Conservation (phyloP, 2,797 vertebrate genomes). For the Urophycis tenuis region DNA sequence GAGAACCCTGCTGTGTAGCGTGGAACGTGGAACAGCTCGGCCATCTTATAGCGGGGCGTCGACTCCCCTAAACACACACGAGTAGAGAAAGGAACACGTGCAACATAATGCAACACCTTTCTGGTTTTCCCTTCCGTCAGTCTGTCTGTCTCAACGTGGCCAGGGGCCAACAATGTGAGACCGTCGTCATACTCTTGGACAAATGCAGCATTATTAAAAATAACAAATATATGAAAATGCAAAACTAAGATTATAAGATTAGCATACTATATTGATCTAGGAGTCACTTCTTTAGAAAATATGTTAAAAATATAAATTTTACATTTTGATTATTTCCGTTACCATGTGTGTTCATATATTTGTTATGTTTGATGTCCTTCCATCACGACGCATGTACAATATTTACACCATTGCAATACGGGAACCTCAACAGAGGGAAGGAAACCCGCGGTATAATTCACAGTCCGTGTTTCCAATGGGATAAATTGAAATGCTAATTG, state of each 20-base stretch:
- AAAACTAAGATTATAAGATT: slow-evolving; percentile 63
- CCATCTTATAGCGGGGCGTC: background rate
- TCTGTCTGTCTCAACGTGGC: slow-evolving; percentile 49
- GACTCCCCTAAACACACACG: slow-evolving; percentile 17
- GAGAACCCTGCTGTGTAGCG: background rate
- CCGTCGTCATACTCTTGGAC: slow-evolving; percentile 45
- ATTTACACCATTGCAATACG: slow-evolving; percentile 44
- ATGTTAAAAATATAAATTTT: slow-evolving; percentile 72
- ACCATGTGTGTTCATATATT: slow-evolving; percentile 43
- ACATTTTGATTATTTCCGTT: slow-evolving; percentile 49
- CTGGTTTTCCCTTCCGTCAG: slow-evolving; percentile 68
- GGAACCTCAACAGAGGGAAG: slow-evolving; percentile 26
- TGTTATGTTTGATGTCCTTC: slow-evolving; percentile 36
- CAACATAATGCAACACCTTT: slow-evolving; percentile 45
- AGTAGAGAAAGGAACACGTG: slow-evolving; percentile 31
- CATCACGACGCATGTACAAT: slow-evolving; percentile 37
- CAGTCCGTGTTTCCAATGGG: slow-evolving; percentile 38
- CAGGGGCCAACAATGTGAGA: slow-evolving; percentile 59
- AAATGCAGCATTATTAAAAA: slow-evolving; percentile 55
- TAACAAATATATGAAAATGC: slow-evolving; percentile 47
- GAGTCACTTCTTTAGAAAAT: slow-evolving; percentile 67
- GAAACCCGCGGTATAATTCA: slow-evolving; percentile 38
- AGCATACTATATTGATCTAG: slow-evolving; percentile 57
- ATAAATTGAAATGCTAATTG: slow-evolving; percentile 19
- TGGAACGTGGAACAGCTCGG: background rate